Percentiles rank a stretch among this genome's conserved stretches.
Evolutionary conservation across 1,140 invertebrate species (phyloP).

Genomic region (Anoplolepis gracilipes): DNA sequence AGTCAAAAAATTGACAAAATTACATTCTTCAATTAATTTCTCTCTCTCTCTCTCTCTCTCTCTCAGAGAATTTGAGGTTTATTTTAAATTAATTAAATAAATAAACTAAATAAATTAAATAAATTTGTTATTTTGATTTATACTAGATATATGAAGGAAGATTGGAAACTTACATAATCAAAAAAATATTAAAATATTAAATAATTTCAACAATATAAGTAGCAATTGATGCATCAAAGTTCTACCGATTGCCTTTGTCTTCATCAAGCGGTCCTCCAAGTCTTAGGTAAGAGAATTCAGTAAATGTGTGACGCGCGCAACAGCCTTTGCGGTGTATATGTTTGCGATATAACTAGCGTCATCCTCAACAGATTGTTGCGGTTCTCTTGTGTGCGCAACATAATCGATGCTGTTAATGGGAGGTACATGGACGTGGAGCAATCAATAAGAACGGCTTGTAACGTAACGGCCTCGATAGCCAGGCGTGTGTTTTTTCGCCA

Average conservation of each 20-base stretch:
- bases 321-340: not conserved
- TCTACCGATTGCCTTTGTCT: not conserved
- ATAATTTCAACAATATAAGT: too few species aligned
- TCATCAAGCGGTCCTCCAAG: not conserved
- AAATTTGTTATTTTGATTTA: too few species aligned
- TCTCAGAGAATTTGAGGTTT: too few species aligned
- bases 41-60: too few species aligned
- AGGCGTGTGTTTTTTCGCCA: slow-evolving; percentile 23
- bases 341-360: not conserved
- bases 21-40: too few species aligned
- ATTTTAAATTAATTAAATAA: too few species aligned
- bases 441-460: slow-evolving; percentile 38
- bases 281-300: slow-evolving; percentile 12
- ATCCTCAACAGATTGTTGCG: slow-evolving; percentile 9
- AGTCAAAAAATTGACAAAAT: too few species aligned
- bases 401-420: slow-evolving; percentile 36
- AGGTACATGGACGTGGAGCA: not conserved
- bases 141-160: too few species aligned
- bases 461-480: slow-evolving; percentile 13
- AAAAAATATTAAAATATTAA: too few species aligned
- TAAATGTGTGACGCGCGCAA: not conserved
- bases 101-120: too few species aligned
- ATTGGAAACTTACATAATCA: too few species aligned
- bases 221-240: not conserved
- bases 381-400: slow-evolving; percentile 8